Conservation (phyloP, 2,797 vertebrate species). For the Netta rufina region DNA sequence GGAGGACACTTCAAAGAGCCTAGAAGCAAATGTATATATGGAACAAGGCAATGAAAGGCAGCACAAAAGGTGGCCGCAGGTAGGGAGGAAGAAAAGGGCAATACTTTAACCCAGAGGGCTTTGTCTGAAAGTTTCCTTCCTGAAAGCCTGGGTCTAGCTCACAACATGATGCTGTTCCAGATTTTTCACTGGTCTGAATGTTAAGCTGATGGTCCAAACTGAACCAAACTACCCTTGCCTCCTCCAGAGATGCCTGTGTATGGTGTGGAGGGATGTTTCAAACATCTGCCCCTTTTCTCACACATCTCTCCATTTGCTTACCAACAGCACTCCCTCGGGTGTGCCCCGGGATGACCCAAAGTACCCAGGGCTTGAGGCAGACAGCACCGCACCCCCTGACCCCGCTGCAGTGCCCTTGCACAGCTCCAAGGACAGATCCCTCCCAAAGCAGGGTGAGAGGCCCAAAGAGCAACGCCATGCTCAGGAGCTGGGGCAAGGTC, state of each 20-base stretch:
- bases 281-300: background rate
- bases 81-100: background rate
- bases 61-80: background rate
- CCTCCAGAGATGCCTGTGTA: background rate
- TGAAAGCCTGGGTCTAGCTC: background rate
- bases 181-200: background rate
- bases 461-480: background rate
- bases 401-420: background rate
- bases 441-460: background rate
- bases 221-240: background rate
- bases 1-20: background rate
- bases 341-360: accelerated
- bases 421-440: background rate
- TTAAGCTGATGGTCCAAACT: background rate
- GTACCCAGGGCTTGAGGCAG: background rate
- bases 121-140: background rate
- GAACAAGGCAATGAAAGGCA: background rate
- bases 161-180: background rate
- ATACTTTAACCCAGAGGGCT: background rate
- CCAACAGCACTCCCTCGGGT: background rate
- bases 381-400: background rate
- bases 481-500: background rate
- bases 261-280: background rate
- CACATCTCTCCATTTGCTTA: background rate
- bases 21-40: background rate